Evolutionary conservation across 2,888 invertebrate genomes (phyloP).

Genomic region (Tetranychus piercei): DNA sequence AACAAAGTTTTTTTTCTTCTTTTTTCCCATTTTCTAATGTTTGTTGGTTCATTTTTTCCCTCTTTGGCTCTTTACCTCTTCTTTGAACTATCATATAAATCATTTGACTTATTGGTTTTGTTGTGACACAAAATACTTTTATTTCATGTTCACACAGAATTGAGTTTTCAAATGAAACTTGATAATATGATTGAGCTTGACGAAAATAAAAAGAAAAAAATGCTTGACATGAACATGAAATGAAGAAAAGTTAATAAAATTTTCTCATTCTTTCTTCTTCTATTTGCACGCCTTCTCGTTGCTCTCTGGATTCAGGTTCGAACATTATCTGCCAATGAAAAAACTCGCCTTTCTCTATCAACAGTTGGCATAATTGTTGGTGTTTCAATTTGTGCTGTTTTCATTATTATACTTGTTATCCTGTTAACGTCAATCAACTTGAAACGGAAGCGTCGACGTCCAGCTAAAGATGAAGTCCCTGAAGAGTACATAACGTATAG

Average conservation of each 20-base stretch:
- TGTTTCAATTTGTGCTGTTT: constrained; percentile 64
- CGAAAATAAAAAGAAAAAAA: too few species aligned
- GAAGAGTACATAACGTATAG: constrained; percentile 28
- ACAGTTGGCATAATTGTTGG: constrained; percentile 67
- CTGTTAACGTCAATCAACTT: constrained; percentile 27
- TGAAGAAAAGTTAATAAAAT: not conserved
- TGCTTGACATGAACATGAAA: too few species aligned
- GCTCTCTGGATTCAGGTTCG: constrained; percentile 10
- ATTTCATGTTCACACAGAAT: too few species aligned
- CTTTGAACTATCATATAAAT: not conserved
- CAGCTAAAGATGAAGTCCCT: constrained; percentile 26
- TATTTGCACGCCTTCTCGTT: not conserved
- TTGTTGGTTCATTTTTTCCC: too few species aligned
- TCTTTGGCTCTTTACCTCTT: not conserved
- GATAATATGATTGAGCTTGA: too few species aligned
- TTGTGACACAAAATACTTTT: not conserved
- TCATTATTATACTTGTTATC: constrained; percentile 64
- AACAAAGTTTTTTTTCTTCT: not conserved
- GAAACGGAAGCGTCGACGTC: constrained; percentile 22
- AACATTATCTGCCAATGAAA: constrained; percentile 25
- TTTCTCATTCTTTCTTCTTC: not conserved
- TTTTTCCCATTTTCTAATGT: not conserved
- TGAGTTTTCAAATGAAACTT: too few species aligned
- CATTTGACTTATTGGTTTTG: not conserved
- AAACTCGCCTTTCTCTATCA: constrained; percentile 33